Conservation (phyloP, 2,797 vertebrate genomes). For the Liparis tanakae region DNA sequence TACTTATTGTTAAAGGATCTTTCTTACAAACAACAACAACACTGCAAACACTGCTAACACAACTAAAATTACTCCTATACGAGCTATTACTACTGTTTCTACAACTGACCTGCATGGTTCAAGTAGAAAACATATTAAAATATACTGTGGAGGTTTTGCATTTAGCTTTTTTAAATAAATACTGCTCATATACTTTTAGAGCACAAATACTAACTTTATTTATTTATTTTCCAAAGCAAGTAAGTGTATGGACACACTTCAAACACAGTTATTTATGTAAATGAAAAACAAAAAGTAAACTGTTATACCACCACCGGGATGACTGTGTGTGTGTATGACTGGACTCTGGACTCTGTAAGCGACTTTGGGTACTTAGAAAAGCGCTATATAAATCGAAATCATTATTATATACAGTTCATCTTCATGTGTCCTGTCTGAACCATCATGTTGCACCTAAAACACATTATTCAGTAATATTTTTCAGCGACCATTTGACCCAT, state of each 20-base stretch:
- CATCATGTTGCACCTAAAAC: constrained; percentile 4
- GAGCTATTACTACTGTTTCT: neutral
- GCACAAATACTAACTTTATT: neutral
- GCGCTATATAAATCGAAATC: too few species aligned
- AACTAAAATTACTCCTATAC: neutral
- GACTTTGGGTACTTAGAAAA: too few species aligned
- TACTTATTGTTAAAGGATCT: constrained; percentile 11
- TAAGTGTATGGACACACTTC: neutral
- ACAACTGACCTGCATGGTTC: neutral
- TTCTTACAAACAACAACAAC: constrained; percentile 1
- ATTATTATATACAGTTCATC: constrained; percentile 5
- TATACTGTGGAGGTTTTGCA: neutral
- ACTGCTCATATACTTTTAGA: neutral
- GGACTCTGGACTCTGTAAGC: too few species aligned
- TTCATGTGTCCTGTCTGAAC: neutral
- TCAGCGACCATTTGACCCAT: neutral
- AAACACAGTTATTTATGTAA: neutral
- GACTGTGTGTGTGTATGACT: too few species aligned
- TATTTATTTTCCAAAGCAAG: neutral
- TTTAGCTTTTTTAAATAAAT: neutral
- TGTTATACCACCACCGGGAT: too few species aligned
- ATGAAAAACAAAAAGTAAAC: neutral
- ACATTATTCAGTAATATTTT: neutral
- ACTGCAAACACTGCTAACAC: constrained; percentile 15
- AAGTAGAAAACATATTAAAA: neutral